phyloP scores from a whole-genome alignment of 2,888 invertebrate genomes.

The Clitarchus hookeri region DNA sequence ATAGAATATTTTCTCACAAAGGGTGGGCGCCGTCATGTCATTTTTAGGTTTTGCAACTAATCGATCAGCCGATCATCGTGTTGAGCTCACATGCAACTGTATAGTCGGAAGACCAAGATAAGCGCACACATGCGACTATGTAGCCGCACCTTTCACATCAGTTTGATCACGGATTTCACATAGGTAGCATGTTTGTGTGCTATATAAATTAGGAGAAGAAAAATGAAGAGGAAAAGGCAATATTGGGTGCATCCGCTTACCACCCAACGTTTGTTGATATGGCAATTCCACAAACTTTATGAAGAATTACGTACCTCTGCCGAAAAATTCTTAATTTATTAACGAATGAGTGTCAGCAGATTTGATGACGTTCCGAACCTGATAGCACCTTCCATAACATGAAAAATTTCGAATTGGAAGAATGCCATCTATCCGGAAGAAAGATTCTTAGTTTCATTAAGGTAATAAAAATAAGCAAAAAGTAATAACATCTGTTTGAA shows the following conservation, averaged over 20 bases:
- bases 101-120: not conserved
- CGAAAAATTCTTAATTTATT: too few species aligned
- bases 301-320: not conserved
- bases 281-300: not conserved
- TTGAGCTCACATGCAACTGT: not conserved
- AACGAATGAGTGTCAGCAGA: not conserved
- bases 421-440: not conserved
- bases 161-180: too few species aligned
- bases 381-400: not conserved
- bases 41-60: not conserved
- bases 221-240: not conserved
- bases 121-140: not conserved
- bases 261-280: not conserved
- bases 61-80: not conserved
- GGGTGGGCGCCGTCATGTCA: too few species aligned
- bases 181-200: not conserved
- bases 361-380: not conserved
- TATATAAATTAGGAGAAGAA: not conserved
- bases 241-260: not conserved
- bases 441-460: not conserved
- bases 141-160: not conserved
- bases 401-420: not conserved
- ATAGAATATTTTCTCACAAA: too few species aligned
- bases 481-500: not conserved
- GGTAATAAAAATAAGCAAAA: not conserved